Base-by-base conservation (phyloP, 2,113 vertebrate species). In the Odobenus rosmarus region DNA sequence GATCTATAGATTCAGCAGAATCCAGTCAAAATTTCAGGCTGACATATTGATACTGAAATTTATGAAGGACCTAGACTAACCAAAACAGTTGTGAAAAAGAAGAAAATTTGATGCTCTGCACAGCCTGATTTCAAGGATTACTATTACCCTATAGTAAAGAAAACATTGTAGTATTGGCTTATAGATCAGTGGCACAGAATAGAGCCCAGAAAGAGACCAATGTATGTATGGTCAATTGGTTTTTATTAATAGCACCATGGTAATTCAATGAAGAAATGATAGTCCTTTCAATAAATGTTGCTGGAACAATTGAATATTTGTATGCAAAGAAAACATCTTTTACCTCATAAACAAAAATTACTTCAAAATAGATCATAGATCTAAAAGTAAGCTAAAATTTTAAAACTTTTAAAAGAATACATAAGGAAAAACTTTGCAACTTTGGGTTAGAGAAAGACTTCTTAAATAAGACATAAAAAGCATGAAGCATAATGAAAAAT, bases 261-360 rank as follows among this genome's bases (percentile, higher is more conserved):
- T 39, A 77, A 83, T 76, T 88, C 74, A 88, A 6, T 93, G 69
- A n/a, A 83, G 57, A 88, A 83, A 64, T 95, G 9, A 67, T 64
- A 57, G 19, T 77, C 79, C 77, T 93, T 79, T 89, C 39, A 84
- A 31, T 76, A 76, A 84, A n/a, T 71, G n/a, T 86, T 57, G 28
- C 61, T 92, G 28, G 33, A 90, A 51, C 23, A 90, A 28, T 51
- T 71, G 80, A 85, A 62, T 96, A 82, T 36, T 96, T 36, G 57
- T 76, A 74, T 53, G 16, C 36, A 46, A 76, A 83, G 21, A 36
- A 79, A 72, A 4, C 15, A 53, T 39, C 19, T 21, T 57, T 46
- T 57, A 3, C 89, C 67, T 88, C 6, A 88, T 57, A 42, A 85
- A 55, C 7, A 86, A 80, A n/a, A 85, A 61, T 71, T 85, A 86